Conservation (phyloP, 2,888 invertebrate species). For the Acleris emargana region DNA sequence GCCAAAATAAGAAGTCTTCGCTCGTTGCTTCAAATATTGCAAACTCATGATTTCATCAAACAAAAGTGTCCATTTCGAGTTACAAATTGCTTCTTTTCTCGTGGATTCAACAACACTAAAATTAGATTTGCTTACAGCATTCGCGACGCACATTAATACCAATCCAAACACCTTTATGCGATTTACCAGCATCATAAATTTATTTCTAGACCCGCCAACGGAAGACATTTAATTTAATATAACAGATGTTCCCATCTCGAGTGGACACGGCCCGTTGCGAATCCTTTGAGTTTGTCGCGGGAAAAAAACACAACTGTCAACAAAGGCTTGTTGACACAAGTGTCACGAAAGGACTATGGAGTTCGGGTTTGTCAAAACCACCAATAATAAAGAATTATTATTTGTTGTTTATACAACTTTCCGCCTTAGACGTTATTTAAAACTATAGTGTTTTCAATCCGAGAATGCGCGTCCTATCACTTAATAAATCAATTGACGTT, state of each 20-base stretch:
- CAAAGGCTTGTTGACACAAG: conserved; percentile 76
- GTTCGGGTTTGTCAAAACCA: conserved; percentile 39
- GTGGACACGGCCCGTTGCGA: conserved; percentile 64
- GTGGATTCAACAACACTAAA: neutral
- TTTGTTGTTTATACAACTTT: conserved; percentile 5
- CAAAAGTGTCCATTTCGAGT: too few species aligned
- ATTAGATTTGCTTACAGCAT: conserved; percentile 14
- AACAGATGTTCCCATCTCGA: conserved; percentile 70
- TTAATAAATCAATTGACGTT: too few species aligned
- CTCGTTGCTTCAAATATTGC: too few species aligned
- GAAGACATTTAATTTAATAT: conserved; percentile 74
- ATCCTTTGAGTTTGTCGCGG: conserved; percentile 74
- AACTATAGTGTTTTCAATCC: neutral
- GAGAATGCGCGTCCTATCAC: too few species aligned
- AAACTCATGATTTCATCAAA: too few species aligned
- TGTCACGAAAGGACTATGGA: conserved; percentile 70
- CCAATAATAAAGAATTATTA: conserved; percentile 10
- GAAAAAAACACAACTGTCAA: conserved; percentile 64
- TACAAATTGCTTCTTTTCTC: too few species aligned
- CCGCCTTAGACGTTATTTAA: neutral
- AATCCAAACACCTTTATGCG: conserved; percentile 36
- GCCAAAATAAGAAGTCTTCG: too few species aligned
- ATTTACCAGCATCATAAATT: conserved; percentile 48
- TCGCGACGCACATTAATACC: conserved; percentile 29
- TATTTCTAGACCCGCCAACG: conserved; percentile 55